These are phyloP conservation scores for human (Homo sapiens) DNA, from an alignment of 2,113 vertebrate genomes.

Conservation along the genomic window DNA sequence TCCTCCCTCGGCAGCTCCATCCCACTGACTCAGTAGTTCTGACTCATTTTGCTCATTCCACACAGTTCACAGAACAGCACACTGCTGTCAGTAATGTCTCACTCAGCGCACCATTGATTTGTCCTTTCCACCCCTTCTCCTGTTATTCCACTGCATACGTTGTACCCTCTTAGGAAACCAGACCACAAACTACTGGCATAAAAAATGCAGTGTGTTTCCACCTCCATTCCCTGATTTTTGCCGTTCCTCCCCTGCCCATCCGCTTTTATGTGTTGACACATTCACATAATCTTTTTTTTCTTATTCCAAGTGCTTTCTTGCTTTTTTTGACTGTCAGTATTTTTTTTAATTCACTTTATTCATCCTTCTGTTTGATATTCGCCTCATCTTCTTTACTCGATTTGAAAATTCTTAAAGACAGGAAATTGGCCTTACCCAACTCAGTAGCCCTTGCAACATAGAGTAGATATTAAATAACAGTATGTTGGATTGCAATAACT, in stretches of 20 bases:
- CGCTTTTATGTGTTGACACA: background rate
- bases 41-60: slow-evolving; percentile 13
- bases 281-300: background rate
- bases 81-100: background rate
- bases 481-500: background rate
- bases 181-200: background rate
- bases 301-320: background rate
- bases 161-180: background rate
- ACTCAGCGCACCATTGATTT: background rate
- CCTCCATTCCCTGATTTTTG: background rate
- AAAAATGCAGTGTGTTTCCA: background rate
- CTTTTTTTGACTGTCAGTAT: background rate
- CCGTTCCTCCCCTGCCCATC: background rate
- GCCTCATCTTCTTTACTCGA: background rate
- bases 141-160: background rate
- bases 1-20: background rate
- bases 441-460: background rate
- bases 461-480: background rate
- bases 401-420: background rate
- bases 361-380: background rate
- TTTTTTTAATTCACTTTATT: background rate
- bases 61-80: background rate
- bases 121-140: background rate
- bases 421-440: background rate
- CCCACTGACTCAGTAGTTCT: background rate